Evolutionary conservation across 1,140 invertebrate species (phyloP), one percentile per base, ranked within the genome.

Genomic region (Ceratosolen fusciceps): DNA sequence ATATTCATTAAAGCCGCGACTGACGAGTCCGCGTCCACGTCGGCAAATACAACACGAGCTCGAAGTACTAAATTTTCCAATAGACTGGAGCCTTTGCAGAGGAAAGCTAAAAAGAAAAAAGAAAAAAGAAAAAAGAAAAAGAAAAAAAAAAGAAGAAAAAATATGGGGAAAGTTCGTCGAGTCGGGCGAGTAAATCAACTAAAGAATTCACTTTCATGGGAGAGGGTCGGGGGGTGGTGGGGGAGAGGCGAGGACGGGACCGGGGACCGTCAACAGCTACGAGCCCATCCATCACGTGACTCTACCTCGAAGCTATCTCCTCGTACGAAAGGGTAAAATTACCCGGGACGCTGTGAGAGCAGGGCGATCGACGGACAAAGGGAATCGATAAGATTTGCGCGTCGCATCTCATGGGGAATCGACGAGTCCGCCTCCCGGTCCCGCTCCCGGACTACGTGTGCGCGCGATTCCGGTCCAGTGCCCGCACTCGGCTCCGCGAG

Each of bases 141-240:
- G n/a, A n/a, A n/a, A n/a, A n/a, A n/a, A n/a, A n/a, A n/a, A n/a
- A 24, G 12, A 56, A 56, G 54, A 8, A 4, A 56, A 26, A 56
- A 62, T 34, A 62, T 19, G 14, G 2, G 19, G 1, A 10, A 29
- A 12, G 29, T 4, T 37, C 0, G 26, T 10, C 16, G 21, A 24
- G 60, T n/a, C n/a, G 37, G 4, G 4, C 21, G 16, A 34, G 2
- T 21, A 65, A 37, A 65, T 65, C 31, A n/a, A 65, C 60, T 0
- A 65, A 65, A 37, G 14, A 70, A 70, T 70, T 47, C 39, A 70
- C 39, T 47, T 70, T 70, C 43, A 47, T 16, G 16, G 43, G 43
- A 47, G 7, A 47, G 16, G 16, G 7, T 7, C 43, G 16, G 43
- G 43, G n/a, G 16, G 16, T 47, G 43, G 43, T n/a, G n/a, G n/a